Evolutionary conservation across 1,140 invertebrate genomes (phyloP).

Genomic region (Caenorhabditis elegans): DNA sequence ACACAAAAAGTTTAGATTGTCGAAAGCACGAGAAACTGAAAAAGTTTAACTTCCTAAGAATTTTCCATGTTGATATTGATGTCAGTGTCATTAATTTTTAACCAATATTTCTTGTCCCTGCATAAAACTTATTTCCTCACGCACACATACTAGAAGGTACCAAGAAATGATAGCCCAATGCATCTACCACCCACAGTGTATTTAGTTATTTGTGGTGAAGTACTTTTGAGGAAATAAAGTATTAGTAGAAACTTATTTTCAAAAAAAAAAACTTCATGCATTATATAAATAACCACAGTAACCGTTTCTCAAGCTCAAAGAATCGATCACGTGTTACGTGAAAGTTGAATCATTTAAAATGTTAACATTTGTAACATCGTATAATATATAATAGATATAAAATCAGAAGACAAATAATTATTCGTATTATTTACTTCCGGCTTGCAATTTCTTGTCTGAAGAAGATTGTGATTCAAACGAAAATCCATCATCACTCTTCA

Average conservation of each 20-base stretch:
- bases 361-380: too few species aligned
- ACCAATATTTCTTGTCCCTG: background rate
- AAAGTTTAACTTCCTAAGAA: background rate
- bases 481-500: slow-evolving; percentile 37
- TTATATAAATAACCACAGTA: too few species aligned
- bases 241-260: too few species aligned
- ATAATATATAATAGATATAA: too few species aligned
- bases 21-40: background rate
- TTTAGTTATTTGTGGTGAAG: too few species aligned
- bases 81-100: background rate
- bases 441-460: slow-evolving; percentile 1
- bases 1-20: too few species aligned
- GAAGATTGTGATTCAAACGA: slow-evolving; percentile 19
- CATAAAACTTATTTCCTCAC: slow-evolving; percentile 18
- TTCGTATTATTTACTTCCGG: background rate
- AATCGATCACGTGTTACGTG: too few species aligned
- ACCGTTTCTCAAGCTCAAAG: too few species aligned
- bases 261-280: too few species aligned
- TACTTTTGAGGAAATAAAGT: too few species aligned
- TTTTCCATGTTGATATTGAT: background rate
- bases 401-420: background rate
- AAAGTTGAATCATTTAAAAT: too few species aligned
- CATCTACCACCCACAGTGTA: background rate
- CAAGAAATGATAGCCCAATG: background rate
- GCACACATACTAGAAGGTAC: background rate